These are phyloP conservation scores for Eubucco bourcierii DNA, from an alignment of 2,113 vertebrate species.

Conservation along the genomic window DNA sequence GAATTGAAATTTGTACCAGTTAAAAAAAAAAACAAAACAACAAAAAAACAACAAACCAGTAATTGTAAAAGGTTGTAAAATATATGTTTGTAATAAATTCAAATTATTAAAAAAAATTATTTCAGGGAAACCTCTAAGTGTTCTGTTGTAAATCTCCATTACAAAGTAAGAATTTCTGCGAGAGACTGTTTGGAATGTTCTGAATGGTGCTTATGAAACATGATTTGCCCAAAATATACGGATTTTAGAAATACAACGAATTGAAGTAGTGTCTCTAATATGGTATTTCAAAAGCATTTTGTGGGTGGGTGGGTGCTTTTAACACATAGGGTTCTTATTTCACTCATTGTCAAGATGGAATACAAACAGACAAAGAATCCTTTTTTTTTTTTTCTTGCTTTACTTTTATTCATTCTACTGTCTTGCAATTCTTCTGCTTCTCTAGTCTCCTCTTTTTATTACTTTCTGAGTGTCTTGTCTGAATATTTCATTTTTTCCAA, in stretches of 20 bases:
- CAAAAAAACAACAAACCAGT: no score
- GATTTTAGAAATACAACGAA: neutral
- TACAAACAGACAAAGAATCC: neutral
- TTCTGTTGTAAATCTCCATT: neutral
- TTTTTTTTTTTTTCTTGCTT: accelerated
- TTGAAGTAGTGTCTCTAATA: neutral
- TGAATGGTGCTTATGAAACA: neutral
- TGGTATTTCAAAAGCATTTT: neutral
- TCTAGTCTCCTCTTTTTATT: neutral
- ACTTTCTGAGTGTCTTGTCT: neutral
- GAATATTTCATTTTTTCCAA: neutral
- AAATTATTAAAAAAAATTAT: neutral
- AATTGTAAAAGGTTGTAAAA: neutral
- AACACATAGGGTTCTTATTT: neutral
- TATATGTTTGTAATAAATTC: neutral
- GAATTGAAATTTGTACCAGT: neutral
- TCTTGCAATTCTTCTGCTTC: neutral
- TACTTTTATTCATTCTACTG: neutral
- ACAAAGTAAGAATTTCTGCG: neutral
- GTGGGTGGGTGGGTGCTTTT: neutral
- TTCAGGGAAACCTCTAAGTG: neutral
- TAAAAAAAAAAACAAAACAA: neutral
- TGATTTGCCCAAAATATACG: neutral
- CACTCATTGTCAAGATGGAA: neutral
- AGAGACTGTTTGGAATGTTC: neutral